Evolutionary conservation across 1,140 invertebrate species (phyloP), one percentile per base, ranked within the genome.

Genomic region (Caenorhabditis latens): DNA sequence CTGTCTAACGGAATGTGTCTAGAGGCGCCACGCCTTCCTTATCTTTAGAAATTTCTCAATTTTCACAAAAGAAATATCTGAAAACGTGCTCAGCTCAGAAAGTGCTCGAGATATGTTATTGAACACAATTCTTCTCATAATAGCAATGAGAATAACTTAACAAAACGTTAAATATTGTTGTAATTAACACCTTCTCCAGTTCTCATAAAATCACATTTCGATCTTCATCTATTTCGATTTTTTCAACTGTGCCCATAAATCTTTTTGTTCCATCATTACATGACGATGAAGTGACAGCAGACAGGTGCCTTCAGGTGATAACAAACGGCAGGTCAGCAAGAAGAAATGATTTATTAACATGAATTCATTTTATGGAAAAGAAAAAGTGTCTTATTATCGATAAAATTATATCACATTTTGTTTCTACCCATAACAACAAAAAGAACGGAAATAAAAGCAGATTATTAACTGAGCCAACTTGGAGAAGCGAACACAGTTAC

Each of bases 401-500:
- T n/a, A 71, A 43, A 9, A 46, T 46, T 46, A 71, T 48, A 50
- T 79, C 46, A 79, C 43, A 79, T 50, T n/a, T 21, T 32, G 71
- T 50, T 79, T 79, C 71, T 79, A 79, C 71, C 71, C 71, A 79
- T 79, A 79, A n/a, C 16, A 71, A 46, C 19, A 48, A 40, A 24
- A 79, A 50, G 3, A 50, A 4, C 21, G 53, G 14, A 32, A 24
- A 79, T 19, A 13, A 53, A 40, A 53, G 21, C 9, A 24, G 21
- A 14, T 4, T 19, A 53, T 85, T 87, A 89, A 88, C 90, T 90
- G 19, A 91, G 86, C 88, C 87, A 91, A 87, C 91, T 91, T 24
- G 90, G 90, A 42, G 90, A 91, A 14, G 91, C 75, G 21, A 91
- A 83, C 24, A 91, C 90, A 43, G 88, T 63, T 50, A 84, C 89